phyloP scores from a whole-genome alignment of 2,113 vertebrate genomes.

The Neopipo cinnamomea region DNA sequence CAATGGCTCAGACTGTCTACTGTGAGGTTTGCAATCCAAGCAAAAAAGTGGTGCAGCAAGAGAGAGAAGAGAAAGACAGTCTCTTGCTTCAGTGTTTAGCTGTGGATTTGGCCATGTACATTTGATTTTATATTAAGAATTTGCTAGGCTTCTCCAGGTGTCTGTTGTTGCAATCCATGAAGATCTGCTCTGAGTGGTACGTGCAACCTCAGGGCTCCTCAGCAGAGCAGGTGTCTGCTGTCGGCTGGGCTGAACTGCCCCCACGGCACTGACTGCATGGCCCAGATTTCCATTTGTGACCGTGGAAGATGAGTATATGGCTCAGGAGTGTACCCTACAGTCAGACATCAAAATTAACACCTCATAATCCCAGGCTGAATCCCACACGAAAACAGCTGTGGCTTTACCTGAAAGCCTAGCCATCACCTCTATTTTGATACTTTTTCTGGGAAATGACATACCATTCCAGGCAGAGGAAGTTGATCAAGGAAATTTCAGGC shows the following conservation, averaged over 20 bases:
- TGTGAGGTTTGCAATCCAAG: neutral
- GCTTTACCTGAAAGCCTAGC: neutral
- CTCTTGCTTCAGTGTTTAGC: neutral
- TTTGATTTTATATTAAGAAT: neutral
- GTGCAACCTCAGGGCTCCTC: neutral
- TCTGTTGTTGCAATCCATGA: neutral
- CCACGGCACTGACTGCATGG: neutral
- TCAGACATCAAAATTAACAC: neutral
- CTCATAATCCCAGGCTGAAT: neutral
- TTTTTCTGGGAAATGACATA: neutral
- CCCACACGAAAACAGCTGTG: accelerated
- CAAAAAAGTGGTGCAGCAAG: neutral
- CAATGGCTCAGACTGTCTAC: no score
- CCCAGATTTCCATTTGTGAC: accelerated
- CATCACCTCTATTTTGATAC: neutral
- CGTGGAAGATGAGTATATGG: accelerated
- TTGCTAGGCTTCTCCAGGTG: neutral
- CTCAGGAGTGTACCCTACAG: neutral
- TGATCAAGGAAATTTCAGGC: neutral
- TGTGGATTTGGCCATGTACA: neutral
- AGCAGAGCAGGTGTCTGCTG: neutral
- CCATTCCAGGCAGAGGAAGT: neutral
- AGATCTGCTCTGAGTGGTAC: accelerated
- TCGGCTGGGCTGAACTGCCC: accelerated
- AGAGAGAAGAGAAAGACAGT: neutral